Conservation (phyloP, 2,797 vertebrate species). For the Monodelphis domestica region DNA sequence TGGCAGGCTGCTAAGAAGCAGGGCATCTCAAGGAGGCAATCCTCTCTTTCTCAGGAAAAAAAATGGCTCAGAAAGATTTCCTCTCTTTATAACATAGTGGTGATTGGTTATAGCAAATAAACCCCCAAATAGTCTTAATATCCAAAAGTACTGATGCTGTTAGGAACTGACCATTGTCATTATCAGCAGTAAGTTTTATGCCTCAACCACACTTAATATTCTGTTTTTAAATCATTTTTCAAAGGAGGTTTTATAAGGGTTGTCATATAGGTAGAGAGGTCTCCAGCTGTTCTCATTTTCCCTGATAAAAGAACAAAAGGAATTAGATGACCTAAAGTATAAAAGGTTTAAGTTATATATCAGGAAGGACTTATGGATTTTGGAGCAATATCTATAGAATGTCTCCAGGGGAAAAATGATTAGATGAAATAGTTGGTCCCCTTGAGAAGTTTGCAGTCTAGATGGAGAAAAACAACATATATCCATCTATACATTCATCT, state of each 20-base stretch:
- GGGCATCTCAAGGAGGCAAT: conserved; percentile 76
- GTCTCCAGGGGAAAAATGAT: background rate
- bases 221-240: conserved; percentile 31
- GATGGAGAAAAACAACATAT: background rate
- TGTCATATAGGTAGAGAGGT: conserved; percentile 25
- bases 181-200: conserved; percentile 4
- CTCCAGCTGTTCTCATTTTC: conserved; percentile 16
- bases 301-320: background rate
- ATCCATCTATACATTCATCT: background rate
- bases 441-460: background rate
- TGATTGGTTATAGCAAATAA: conserved; percentile 65
- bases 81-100: conserved; percentile 71
- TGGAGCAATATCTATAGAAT: conserved; percentile 12
- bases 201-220: conserved; percentile 14
- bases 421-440: background rate
- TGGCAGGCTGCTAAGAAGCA: conserved; percentile 76
- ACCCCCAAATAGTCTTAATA: background rate
- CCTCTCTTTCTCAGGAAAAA: conserved; percentile 70
- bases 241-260: conserved; percentile 6
- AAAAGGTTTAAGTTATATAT: background rate
- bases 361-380: background rate
- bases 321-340: background rate
- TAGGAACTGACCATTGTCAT: conserved; percentile 31
- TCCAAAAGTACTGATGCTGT: background rate
- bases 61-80: conserved; percentile 69